These are phyloP conservation scores for Umimayanthus chanpuru DNA, from an alignment of 92 coral and sea anemone species.

Conservation along the genomic window DNA sequence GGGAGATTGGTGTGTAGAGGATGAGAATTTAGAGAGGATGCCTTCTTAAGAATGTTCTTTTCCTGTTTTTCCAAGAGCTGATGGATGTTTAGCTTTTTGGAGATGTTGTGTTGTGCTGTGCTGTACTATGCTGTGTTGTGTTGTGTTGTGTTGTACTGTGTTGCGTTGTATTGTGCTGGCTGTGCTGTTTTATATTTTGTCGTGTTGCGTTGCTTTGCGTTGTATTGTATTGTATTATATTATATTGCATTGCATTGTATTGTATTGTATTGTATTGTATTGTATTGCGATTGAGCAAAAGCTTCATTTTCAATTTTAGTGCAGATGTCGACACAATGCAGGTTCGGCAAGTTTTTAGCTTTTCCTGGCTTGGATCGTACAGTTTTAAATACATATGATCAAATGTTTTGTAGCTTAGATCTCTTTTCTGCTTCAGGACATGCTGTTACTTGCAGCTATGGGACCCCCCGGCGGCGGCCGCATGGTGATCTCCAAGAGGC, in stretches of 20 bases:
- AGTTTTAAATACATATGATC: background rate
- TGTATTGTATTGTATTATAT: too few species aligned
- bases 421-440: slow-evolving; percentile 65
- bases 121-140: too few species aligned
- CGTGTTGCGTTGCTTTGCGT: too few species aligned
- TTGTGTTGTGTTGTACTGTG: too few species aligned
- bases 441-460: slow-evolving; percentile 94
- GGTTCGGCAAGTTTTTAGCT: background rate
- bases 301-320: background rate
- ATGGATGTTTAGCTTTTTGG: too few species aligned
- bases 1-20: too few species aligned
- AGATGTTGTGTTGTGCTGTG: too few species aligned
- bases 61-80: too few species aligned
- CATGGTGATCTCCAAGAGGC: slow-evolving; percentile 96
- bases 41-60: too few species aligned
- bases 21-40: too few species aligned
- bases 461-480: slow-evolving; percentile 99
- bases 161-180: too few species aligned
- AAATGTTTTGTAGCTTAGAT: background rate
- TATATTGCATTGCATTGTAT: background rate
- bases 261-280: background rate
- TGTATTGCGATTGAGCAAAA: background rate
- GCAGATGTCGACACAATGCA: background rate
- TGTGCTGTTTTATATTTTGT: too few species aligned
- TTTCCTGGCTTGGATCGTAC: background rate